Conservation (phyloP, 1,140 invertebrate species). For the Anastrepha ludens region DNA sequence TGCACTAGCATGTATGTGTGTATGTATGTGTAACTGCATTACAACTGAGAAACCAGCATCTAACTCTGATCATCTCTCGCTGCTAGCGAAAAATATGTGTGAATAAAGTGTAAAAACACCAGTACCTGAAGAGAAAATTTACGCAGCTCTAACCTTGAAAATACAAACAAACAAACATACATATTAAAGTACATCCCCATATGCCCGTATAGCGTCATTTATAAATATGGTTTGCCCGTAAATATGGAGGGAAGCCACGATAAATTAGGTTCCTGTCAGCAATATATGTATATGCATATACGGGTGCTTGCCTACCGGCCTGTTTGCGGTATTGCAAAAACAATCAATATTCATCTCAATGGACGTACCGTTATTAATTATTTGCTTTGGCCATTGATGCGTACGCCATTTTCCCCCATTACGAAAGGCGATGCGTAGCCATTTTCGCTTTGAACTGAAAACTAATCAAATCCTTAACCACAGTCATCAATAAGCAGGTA, state of each 20-base stretch:
- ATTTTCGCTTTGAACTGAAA: neutral
- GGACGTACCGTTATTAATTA: neutral
- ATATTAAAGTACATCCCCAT: neutral
- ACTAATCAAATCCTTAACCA: neutral
- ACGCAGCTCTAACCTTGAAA: no score
- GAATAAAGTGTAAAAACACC: no score
- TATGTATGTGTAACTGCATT: no score
- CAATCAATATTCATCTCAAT: neutral
- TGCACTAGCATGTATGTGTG: no score
- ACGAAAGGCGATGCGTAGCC: neutral
- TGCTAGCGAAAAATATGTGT: no score
- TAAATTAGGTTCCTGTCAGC: neutral
- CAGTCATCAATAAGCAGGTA: neutral
- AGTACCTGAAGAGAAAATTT: no score
- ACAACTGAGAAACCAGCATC: no score
- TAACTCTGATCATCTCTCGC: no score
- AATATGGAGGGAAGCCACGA: neutral
- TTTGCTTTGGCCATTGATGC: neutral
- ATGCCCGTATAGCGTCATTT: neutral
- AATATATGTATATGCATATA: no score
- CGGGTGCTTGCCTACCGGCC: no score
- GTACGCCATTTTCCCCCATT: neutral
- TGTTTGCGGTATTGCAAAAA: neutral
- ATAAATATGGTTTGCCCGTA: neutral
- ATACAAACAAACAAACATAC: neutral